phyloP scores from a whole-genome alignment of 1,140 invertebrate species.

The Hycleus phaleratus region DNA sequence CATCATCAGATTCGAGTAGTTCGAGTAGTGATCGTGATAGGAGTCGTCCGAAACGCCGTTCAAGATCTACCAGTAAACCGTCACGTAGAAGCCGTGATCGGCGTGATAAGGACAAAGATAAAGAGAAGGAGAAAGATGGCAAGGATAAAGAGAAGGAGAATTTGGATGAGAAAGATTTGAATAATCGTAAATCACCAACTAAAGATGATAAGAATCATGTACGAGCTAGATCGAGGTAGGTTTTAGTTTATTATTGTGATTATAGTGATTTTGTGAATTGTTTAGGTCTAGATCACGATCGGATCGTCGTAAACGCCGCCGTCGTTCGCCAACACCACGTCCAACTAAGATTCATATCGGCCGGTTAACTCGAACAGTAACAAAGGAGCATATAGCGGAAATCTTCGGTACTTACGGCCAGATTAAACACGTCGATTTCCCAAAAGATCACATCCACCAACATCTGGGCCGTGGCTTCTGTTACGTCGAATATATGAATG shows the following conservation, averaged over 20 bases:
- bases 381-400: slow-evolving; percentile 86
- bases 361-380: slow-evolving; percentile 84
- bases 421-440: slow-evolving; percentile 85
- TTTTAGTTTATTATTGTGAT: slow-evolving; percentile 12
- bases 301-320: slow-evolving; percentile 53
- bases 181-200: slow-evolving; percentile 43
- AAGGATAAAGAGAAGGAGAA: slow-evolving; percentile 46
- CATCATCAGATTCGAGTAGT: slow-evolving; percentile 50
- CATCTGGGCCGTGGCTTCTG: slow-evolving; percentile 83
- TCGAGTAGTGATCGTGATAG: slow-evolving; percentile 51
- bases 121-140: slow-evolving; percentile 46
- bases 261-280: too few relatives aligned
- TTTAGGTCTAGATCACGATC: slow-evolving; percentile 40
- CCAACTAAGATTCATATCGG: slow-evolving; percentile 91
- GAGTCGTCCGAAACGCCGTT: slow-evolving; percentile 48
- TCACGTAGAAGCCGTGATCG: slow-evolving; percentile 42
- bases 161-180: slow-evolving; percentile 40
- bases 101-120: slow-evolving; percentile 43
- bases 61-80: slow-evolving; percentile 35
- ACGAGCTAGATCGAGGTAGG: slow-evolving; percentile 43
- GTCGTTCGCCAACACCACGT: slow-evolving; percentile 75
- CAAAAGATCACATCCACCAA: slow-evolving; percentile 76
- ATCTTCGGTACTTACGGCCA: slow-evolving; percentile 91
- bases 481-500: slow-evolving; percentile 88
- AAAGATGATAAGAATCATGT: slow-evolving; percentile 51